Percentiles rank a stretch among this genome's conserved stretches.
These are phyloP conservation scores for Miltochrista miniata DNA, from an alignment of 2,888 invertebrate species.

Conservation along the genomic window DNA sequence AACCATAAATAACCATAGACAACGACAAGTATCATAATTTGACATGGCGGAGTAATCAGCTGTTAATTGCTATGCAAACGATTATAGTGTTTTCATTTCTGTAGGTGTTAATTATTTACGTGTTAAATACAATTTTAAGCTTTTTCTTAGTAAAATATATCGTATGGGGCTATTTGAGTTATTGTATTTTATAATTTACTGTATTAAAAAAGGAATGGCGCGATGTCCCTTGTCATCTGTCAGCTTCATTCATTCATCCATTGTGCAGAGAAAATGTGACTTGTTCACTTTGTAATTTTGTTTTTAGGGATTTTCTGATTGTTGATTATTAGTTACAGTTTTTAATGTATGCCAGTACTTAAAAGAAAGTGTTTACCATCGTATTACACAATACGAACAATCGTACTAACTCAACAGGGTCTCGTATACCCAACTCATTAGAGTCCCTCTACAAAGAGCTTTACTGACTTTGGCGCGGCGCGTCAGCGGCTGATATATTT, in stretches of 20 bases:
- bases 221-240: constrained; percentile 78
- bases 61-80: constrained; percentile 77
- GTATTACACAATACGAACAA: constrained; percentile 41
- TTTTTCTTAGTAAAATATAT: constrained; percentile 26
- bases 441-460: constrained; percentile 73
- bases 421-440: constrained; percentile 43
- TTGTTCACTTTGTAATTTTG: constrained; percentile 71
- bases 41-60: constrained; percentile 82
- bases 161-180: constrained; percentile 18
- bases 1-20: not conserved
- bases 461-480: constrained; percentile 52
- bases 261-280: constrained; percentile 82
- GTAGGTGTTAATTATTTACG: constrained; percentile 34
- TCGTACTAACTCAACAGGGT: constrained; percentile 20
- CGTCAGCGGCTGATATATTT: constrained; percentile 67
- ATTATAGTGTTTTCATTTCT: constrained; percentile 46
- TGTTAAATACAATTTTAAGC: constrained; percentile 27
- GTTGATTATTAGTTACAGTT: constrained; percentile 57
- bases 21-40: constrained; percentile 49
- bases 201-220: constrained; percentile 68
- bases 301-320: constrained; percentile 68
- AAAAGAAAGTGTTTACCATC: constrained; percentile 44
- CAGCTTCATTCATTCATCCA: constrained; percentile 81
- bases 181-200: constrained; percentile 30
- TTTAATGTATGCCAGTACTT: constrained; percentile 53